These are phyloP conservation scores for Apodemia mormo DNA, from an alignment of 2,888 invertebrate species.

Conservation along the genomic window DNA sequence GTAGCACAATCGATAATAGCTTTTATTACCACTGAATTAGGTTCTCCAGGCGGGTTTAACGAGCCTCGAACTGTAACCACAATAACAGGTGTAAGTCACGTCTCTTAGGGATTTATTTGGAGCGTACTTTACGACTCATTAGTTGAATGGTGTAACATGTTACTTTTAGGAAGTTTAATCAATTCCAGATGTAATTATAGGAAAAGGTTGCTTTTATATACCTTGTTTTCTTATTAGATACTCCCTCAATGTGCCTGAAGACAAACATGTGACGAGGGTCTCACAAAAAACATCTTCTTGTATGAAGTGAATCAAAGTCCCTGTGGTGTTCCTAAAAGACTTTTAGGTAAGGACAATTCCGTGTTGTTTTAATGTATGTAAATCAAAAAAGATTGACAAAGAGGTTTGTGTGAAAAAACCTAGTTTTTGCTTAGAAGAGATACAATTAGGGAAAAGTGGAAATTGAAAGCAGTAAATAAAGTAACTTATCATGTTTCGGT, in stretches of 20 bases:
- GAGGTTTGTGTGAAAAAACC: not conserved
- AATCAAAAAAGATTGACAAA: conserved; percentile 4
- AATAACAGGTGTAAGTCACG: conserved; percentile 49
- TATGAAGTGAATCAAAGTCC: conserved; percentile 2
- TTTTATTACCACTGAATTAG: conserved; percentile 26
- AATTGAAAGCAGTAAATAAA: not conserved
- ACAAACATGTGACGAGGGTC: conserved; percentile 4
- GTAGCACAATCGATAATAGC: conserved; percentile 22
- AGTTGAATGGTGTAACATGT: conserved; percentile 35
- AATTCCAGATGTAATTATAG: conserved; percentile 18
- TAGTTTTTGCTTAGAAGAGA: not conserved
- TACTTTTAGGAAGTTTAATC: conserved; percentile 16
- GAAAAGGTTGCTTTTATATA: conserved; percentile 7
- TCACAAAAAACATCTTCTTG: not conserved
- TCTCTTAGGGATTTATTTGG: conserved; percentile 41
- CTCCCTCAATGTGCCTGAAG: not conserved
- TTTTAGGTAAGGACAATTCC: not conserved
- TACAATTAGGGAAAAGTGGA: not conserved
- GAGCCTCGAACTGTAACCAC: conserved; percentile 40
- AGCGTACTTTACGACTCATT: conserved; percentile 40
- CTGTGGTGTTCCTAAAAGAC: not conserved
- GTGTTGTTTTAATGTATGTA: conserved; percentile 1
- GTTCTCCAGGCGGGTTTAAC: not conserved
- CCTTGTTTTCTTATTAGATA: not conserved
- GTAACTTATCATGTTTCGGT: not conserved